Evolutionary conservation across 2,113 vertebrate species (phyloP).

Genomic region (Phyllostomus hastatus): DNA sequence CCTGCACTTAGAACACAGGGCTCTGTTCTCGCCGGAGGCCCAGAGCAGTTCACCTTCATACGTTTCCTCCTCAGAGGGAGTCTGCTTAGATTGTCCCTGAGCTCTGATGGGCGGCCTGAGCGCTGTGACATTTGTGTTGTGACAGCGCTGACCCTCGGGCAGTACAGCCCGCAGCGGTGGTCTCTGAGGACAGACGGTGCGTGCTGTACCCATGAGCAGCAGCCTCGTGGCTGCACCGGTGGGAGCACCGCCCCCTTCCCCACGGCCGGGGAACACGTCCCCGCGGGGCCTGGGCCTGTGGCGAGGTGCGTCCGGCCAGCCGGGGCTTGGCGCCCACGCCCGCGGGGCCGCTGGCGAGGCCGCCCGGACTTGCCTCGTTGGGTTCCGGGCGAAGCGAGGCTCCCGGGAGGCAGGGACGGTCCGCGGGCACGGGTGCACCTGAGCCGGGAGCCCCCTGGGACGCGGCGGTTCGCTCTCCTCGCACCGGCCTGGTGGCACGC

Average conservation of each 20-base stretch:
- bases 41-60: neutral
- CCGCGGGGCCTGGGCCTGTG: fast-evolving
- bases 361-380: neutral
- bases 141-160: neutral
- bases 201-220: neutral
- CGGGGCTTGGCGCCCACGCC: fast-evolving
- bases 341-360: neutral
- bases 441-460: neutral
- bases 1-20: neutral
- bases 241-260: fast-evolving
- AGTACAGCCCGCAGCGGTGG: neutral
- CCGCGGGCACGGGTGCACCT: fast-evolving
- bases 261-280: fast-evolving
- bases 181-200: neutral
- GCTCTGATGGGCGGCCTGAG: neutral
- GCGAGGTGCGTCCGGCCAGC: fast-evolving
- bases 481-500: too few species aligned
- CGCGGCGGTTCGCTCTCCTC: too few species aligned
- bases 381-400: fast-evolving
- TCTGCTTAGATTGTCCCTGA: neutral
- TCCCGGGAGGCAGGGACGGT: neutral
- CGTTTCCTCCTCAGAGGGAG: neutral
- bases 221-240: fast-evolving
- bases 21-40: neutral
- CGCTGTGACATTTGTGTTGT: neutral